Base-by-base conservation (phyloP, 2,113 vertebrate genomes). In the Otolemur garnettii region DNA sequence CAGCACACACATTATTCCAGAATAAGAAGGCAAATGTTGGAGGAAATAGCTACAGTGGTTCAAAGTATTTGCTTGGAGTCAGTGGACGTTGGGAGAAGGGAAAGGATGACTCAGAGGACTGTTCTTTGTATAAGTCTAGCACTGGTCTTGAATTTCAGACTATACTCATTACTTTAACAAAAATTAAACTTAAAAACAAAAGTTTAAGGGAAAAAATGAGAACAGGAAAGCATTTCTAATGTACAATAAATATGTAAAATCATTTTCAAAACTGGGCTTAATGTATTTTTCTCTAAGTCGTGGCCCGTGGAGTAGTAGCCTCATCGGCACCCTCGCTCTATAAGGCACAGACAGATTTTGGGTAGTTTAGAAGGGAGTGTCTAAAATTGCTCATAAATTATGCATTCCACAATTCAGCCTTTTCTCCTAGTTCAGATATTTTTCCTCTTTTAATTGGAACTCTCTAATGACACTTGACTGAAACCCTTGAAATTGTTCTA, bases 351-450 rank as follows among this genome's bases (percentile, higher is more conserved):
- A 71, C 42, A 64, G n/a, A 8, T 64, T 79, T 93, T 94, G 45
- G 78, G 45, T 69, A 57, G 64, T 71, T 86, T 74, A 77, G 53
- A 80, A 62, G 59, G 87, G 33, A 72, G 22, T 87, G 68, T 26
- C 87, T 71, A n/a, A 92, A 94, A 72, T 45, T 92, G 60, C 84
- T 94, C 38, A 87, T 92, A 77, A 55, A 90, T 68, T 81, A 91
- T 83, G 13, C 45, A 69, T 84, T 87, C 55, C 45, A 69, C 80
- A 86, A 17, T 81, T 87, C 87, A 86, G 13, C 59, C 2, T 95
- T 95, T 86, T 87, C 89, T 92, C 38, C 79, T 92, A 12, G 79
- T 82, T 78, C 45, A 77, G 72, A 13, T 71, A 28, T 83, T 62
- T 42, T 57, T 35, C 19, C 60, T 80, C 66, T 60, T 74, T 69